phyloP scores from a whole-genome alignment of 2,888 invertebrate genomes.

The Andrena hattorfiana region DNA sequence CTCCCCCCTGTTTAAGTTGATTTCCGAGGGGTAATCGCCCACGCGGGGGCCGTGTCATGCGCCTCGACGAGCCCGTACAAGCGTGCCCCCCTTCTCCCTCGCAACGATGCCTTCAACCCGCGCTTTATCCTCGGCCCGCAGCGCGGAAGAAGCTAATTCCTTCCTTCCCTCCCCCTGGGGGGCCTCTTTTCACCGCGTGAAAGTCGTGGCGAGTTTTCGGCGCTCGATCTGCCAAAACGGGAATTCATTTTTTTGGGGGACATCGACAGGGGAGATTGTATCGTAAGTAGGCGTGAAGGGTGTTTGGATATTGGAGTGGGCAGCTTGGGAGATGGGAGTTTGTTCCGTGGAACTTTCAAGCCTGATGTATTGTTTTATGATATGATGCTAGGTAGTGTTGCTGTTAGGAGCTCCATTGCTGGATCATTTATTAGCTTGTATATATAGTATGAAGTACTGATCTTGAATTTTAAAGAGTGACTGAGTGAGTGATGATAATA shows the following conservation, averaged over 20 bases:
- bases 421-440: too few relatives aligned
- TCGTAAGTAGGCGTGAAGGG: too few relatives aligned
- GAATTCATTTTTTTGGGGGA: not conserved
- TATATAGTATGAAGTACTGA: too few relatives aligned
- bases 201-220: conserved; percentile 11
- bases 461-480: too few relatives aligned
- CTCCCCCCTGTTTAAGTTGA: conserved; percentile 54
- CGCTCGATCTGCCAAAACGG: not conserved
- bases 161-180: not conserved
- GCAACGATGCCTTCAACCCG: conserved; percentile 12
- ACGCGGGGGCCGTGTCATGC: conserved; percentile 56
- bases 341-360: too few relatives aligned
- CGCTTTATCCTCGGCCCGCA: conserved; percentile 48
- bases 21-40: conserved; percentile 63
- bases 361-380: too few relatives aligned
- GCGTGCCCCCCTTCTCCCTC: conserved; percentile 31
- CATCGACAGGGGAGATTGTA: not conserved
- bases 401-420: too few relatives aligned
- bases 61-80: conserved; percentile 47
- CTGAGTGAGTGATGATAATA: too few relatives aligned
- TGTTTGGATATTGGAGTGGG: too few relatives aligned
- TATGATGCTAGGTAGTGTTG: too few relatives aligned
- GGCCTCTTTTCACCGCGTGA: conserved; percentile 17
- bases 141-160: conserved; percentile 62
- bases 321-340: too few relatives aligned